Evolutionary conservation across 1,140 invertebrate genomes (phyloP).

Genomic region (Oryctes rhinoceros): DNA sequence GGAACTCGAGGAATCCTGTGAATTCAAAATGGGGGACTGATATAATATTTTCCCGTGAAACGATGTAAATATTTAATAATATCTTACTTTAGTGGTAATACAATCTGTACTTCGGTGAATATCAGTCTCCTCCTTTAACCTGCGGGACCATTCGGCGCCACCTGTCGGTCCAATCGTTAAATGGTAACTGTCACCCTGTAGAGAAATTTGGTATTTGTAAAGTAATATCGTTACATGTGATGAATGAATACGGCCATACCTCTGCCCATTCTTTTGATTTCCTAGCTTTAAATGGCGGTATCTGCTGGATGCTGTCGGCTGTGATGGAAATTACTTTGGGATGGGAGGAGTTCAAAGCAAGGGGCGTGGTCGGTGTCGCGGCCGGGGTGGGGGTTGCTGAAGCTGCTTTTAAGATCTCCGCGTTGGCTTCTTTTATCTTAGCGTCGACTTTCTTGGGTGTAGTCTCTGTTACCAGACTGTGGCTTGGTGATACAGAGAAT

Average conservation of each 20-base stretch:
- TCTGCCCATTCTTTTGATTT: constrained; percentile 63
- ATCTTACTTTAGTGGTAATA: constrained; percentile 68
- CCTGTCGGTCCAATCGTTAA: constrained; percentile 71
- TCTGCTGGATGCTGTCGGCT: constrained; percentile 63
- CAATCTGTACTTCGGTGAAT: constrained; percentile 75
- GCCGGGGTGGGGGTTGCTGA: constrained; percentile 49
- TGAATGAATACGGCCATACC: neutral
- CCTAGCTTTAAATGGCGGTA: constrained; percentile 65
- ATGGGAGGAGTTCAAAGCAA: constrained; percentile 48
- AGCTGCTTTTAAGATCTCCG: constrained; percentile 45
- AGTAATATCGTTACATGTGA: neutral
- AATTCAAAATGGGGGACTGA: constrained; percentile 19
- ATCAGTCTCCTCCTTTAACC: constrained; percentile 64
- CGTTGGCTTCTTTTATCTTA: constrained; percentile 45
- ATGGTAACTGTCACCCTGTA: constrained; percentile 62
- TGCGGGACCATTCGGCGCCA: constrained; percentile 71
- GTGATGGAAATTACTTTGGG: constrained; percentile 58
- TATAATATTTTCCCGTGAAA: no score
- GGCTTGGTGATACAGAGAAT: constrained; percentile 60
- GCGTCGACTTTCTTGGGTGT: constrained; percentile 46
- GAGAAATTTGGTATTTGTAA: neutral
- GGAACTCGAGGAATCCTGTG: constrained; percentile 64
- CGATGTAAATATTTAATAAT: neutral
- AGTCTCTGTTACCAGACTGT: constrained; percentile 50
- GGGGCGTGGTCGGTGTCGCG: constrained; percentile 51